These are phyloP conservation scores for Leucoptera coffeella DNA, from an alignment of 2,888 invertebrate species.

Conservation along the genomic window DNA sequence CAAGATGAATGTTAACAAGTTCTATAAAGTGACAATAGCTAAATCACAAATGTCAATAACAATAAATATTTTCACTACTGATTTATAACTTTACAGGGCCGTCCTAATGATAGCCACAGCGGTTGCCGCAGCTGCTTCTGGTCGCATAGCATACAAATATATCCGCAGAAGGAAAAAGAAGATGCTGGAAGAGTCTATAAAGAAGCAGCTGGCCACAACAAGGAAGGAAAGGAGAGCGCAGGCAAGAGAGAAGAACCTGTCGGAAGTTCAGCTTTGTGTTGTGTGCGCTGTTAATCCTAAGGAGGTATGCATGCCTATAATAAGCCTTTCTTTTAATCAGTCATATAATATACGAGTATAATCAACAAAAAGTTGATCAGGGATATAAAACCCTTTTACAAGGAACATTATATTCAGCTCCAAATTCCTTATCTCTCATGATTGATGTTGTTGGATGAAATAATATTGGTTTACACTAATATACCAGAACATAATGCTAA, in stretches of 20 bases:
- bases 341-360: too few relatives aligned
- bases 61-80: too few relatives aligned
- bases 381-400: too few relatives aligned
- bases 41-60: too few relatives aligned
- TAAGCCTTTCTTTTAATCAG: too few relatives aligned
- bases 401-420: too few relatives aligned
- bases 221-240: conserved; percentile 60
- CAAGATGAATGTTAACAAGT: not conserved
- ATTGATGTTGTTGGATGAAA: too few relatives aligned
- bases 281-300: conserved; percentile 82
- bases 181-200: conserved; percentile 51
- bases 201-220: conserved; percentile 57
- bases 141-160: conserved; percentile 47
- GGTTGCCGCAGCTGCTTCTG: conserved; percentile 44
- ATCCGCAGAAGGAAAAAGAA: conserved; percentile 40
- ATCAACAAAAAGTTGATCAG: too few relatives aligned
- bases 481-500: too few relatives aligned
- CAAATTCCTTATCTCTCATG: too few relatives aligned
- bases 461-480: too few relatives aligned
- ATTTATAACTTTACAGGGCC: conserved; percentile 37
- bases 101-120: conserved; percentile 50
- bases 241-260: conserved; percentile 57
- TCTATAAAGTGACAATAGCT: not conserved
- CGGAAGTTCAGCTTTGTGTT: conserved; percentile 67
- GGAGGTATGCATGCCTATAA: too few relatives aligned